Evolutionary conservation across 1,140 invertebrate species (phyloP).

Genomic region (Drosophila albomicans): DNA sequence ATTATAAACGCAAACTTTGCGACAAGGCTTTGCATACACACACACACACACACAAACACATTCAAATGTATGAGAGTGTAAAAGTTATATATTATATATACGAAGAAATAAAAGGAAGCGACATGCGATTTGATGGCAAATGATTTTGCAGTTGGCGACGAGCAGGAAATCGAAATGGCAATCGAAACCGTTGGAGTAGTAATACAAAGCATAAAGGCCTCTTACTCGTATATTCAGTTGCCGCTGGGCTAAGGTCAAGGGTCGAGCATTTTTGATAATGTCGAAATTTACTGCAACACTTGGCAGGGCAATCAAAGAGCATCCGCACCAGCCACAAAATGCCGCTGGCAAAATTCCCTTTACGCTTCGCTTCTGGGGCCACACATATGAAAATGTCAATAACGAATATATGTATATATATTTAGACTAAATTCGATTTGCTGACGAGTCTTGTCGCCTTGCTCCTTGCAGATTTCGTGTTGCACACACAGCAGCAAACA

Average conservation of each 20-base stretch:
- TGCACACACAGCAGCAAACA: constrained; percentile 2
- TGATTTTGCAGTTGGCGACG: constrained; percentile 61
- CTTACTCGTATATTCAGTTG: constrained; percentile 63
- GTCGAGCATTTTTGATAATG: constrained; percentile 61
- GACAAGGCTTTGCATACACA: constrained; percentile 64
- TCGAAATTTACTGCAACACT: constrained; percentile 79
- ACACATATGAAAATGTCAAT: constrained; percentile 24
- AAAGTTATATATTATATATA: neutral
- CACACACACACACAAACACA: neutral
- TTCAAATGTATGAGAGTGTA: neutral
- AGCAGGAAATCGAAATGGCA: constrained; percentile 63
- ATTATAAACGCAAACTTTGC: constrained; percentile 82
- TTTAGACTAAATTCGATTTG: constrained; percentile 62
- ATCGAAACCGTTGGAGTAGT: constrained; percentile 30
- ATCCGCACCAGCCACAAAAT: constrained; percentile 18
- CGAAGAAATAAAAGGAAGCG: constrained; percentile 27
- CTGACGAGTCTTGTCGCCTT: constrained; percentile 44
- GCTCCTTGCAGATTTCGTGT: constrained; percentile 59
- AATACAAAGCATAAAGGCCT: constrained; percentile 25
- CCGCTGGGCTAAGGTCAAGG: constrained; percentile 74
- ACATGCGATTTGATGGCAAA: constrained; percentile 79
- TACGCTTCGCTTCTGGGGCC: neutral
- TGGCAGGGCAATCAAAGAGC: constrained; percentile 49
- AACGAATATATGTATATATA: neutral
- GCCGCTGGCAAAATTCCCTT: constrained; percentile 11